Percentiles rank a stretch among this genome's conserved stretches.
phyloP scores from a whole-genome alignment of 2,113 vertebrate species.

The Gila orcuttii region DNA sequence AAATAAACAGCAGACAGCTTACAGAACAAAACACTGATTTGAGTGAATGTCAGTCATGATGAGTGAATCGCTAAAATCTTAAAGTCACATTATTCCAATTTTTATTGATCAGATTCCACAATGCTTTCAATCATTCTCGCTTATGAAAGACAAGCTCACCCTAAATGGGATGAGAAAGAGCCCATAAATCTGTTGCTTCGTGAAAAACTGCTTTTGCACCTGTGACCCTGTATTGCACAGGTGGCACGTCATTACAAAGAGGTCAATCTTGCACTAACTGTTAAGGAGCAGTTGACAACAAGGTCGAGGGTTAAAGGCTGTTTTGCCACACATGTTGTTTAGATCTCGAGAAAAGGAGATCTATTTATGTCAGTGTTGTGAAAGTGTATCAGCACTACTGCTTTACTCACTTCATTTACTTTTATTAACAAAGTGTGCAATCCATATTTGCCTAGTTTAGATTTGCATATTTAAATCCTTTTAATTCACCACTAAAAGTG shows the following conservation, averaged over 20 bases:
- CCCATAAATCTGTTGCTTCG: not conserved
- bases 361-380: not conserved
- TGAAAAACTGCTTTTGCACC: constrained; percentile 64
- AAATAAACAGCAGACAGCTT: not conserved
- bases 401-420: not conserved
- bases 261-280: constrained; percentile 65
- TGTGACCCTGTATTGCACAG: constrained; percentile 64
- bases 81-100: not conserved
- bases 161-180: not conserved
- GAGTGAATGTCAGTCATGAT: not conserved
- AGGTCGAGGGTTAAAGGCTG: constrained; percentile 42
- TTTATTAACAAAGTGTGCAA: not conserved
- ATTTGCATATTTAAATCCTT: not conserved
- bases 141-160: not conserved
- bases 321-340: constrained; percentile 43
- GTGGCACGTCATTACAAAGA: constrained; percentile 55
- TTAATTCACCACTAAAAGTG: not conserved
- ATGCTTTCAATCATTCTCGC: not conserved
- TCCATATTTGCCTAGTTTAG: not conserved
- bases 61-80: not conserved
- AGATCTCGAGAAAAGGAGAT: constrained; percentile 30
- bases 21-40: not conserved
- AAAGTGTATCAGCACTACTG: not conserved
- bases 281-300: constrained; percentile 53
- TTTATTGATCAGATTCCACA: not conserved